Percentiles rank a stretch among this genome's conserved stretches.
Evolutionary conservation across 2,888 invertebrate genomes (phyloP).

Genomic region (Acrobasis repandana): DNA sequence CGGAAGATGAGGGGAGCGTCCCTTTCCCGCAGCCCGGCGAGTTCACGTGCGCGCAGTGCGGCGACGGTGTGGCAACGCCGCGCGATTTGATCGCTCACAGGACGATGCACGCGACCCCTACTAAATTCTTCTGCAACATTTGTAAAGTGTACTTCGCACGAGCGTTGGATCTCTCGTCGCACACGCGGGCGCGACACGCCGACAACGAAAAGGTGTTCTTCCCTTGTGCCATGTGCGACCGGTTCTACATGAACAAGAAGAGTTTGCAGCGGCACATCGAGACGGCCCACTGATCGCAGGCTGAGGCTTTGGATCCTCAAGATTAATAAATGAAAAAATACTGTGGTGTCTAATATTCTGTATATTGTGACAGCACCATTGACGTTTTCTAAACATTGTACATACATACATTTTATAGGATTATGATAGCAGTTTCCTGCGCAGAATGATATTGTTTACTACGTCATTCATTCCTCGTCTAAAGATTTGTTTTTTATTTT

Average conservation of each 20-base stretch:
- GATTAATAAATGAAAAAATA: conserved; percentile 16
- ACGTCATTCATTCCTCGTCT: conserved; percentile 63
- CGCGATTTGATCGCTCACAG: conserved; percentile 82
- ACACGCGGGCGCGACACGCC: conserved; percentile 76
- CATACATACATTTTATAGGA: conserved; percentile 8
- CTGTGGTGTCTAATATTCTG: conserved; percentile 2
- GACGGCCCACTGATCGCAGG: conserved; percentile 71
- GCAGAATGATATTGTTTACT: conserved; percentile 39
- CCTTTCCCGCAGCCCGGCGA: conserved; percentile 67
- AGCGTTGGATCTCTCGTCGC: conserved; percentile 70
- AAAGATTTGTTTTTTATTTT: conserved; percentile 30
- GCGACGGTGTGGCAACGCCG: conserved; percentile 80
- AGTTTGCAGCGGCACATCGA: conserved; percentile 82
- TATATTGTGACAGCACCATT: neutral
- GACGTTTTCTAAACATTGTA: conserved; percentile 1
- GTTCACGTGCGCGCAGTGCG: conserved; percentile 80
- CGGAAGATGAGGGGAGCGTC: conserved; percentile 64
- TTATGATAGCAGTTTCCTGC: neutral
- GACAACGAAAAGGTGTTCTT: conserved; percentile 81
- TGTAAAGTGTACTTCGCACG: conserved; percentile 81
- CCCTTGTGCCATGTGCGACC: conserved; percentile 83
- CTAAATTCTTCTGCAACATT: conserved; percentile 82
- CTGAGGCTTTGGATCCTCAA: conserved; percentile 17
- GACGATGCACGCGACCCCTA: conserved; percentile 77
- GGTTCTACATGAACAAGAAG: conserved; percentile 80